Evolutionary conservation across 92 coral and sea anemone species (phyloP), one percentile per base, ranked within the genome.

Genomic region (Plumapathes pennacea): DNA sequence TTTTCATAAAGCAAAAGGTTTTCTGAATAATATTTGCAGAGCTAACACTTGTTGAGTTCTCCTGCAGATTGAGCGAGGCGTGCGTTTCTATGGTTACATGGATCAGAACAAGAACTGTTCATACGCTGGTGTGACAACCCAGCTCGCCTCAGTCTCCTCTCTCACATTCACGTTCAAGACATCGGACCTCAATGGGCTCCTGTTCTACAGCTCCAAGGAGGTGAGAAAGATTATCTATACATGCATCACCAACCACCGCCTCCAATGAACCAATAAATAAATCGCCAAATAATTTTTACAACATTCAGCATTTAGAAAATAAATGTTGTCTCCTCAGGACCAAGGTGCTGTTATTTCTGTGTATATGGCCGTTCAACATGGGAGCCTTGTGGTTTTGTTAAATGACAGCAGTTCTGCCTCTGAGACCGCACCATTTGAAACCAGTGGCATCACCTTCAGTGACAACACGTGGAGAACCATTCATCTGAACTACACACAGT

Each of bases 61-160:
- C 54, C 30, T 64, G 1, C 36, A 90, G 97, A 83, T 80, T 56
- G 85, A 85, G 38, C 47, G 69, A 22, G 97, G 95, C 15, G 77
- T 67, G 14, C 84, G 97, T 46, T 86, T 90, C 79, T 90, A 74
- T 75, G 97, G 97, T 23, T 81, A 72, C 77, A 36, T 56, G 22
- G 71, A 57, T 10, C 64, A 47, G 10, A 30, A 43, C 18, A 80
- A 60, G 28, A 64, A 76, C 7, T 81, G 75, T 47, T 77, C 90
- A 6, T 70, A 77, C 32, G 76, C 89, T 15, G 58, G 53, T 26
- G 11, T 86, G 22, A 54, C 28, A 51, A 36, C 68, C 15, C 50
- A 18, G 14, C 19, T 8, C 21, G 62, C 33, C 13, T 13, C 14
- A 2, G 13, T 80, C 21, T 37, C 78, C 0, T 75, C 83, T 11